Conservation (phyloP, 2,797 vertebrate species). For the Bryconaethiops microstoma region DNA sequence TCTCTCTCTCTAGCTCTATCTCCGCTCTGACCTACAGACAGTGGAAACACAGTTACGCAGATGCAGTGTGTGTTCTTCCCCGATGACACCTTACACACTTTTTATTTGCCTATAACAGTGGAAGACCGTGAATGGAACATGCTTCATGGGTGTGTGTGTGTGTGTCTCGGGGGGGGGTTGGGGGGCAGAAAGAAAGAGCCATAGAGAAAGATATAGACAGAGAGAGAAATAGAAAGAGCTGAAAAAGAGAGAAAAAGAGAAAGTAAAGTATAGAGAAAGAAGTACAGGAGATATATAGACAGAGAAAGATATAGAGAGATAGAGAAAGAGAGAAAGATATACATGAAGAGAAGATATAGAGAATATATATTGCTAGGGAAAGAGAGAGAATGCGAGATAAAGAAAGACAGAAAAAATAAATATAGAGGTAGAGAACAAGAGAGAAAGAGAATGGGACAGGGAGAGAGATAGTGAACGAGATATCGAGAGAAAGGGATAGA, state of each 20-base stretch:
- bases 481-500: too few relatives aligned
- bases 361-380: too few relatives aligned
- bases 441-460: neutral
- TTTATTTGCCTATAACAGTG: constrained; percentile 27
- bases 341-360: too few relatives aligned
- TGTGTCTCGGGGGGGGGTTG: too few relatives aligned
- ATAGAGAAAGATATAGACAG: neutral
- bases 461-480: too few relatives aligned
- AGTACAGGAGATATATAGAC: too few relatives aligned
- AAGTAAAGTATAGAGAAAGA: too few relatives aligned
- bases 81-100: constrained; percentile 19
- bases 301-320: neutral
- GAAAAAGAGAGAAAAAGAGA: too few relatives aligned
- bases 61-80: neutral
- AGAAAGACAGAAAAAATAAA: neutral
- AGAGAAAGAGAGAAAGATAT: neutral
- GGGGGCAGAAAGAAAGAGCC: neutral
- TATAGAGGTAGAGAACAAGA: neutral
- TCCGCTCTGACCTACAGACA: neutral
- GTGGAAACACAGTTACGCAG: constrained; percentile 7
- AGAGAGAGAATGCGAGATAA: neutral
- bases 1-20: neutral
- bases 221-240: neutral
- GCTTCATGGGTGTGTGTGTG: constrained; percentile 4
- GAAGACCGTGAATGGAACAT: neutral